Evolutionary conservation across 2,113 vertebrate species (phyloP), one percentile per base, ranked within the genome.

Genomic region (Limanda limanda): DNA sequence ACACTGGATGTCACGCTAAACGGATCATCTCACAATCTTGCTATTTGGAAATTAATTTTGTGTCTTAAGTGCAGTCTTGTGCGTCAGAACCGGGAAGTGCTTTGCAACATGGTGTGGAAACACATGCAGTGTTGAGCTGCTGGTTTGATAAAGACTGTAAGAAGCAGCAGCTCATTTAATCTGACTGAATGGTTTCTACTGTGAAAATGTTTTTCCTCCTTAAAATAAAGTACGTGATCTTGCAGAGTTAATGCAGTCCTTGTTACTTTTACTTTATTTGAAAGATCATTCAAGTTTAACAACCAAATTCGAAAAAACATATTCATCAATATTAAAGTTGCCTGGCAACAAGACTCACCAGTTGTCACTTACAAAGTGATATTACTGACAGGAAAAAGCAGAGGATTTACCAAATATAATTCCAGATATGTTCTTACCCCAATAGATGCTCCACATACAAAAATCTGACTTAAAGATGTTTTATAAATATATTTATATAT

Each of bases 31-130:
- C 42, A 61, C 61, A 55, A 62, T 71, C 64, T 82, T 14, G 23
- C 55, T 27, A 65, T 74, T 78, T 81, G 47, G 25, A 83, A 90
- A 86, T 85, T 64, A 83, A 83, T 88, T 86, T 81, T 63, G 56
- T 84, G 76, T 82, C 81, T 76, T 66, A 68, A 79, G 62, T 70
- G 77, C 74, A 59, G 47, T 1, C 75, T 85, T 59, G 78, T 83
- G 80, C 68, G 58, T 70, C 62, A 0, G 31, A 74, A 68, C 65
- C 37, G 59, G 20, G 61, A 45, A 47, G 51, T n/a, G 51, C 51
- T 54, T 54, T 20, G 51, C 51, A 63, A 85, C 65, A 62, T 18
- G 27, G 18, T 37, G 66, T 69, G 47, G 47, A 71, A 62, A 17
- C 37, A 55, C 31, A 62, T 35, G 52, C n/a, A 0, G 37, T 27